A percentile compares a stretch with the other conserved stretches of the same genome.
phyloP scores from a whole-genome alignment of 2,888 invertebrate species.

The Epicampocera succincta region DNA sequence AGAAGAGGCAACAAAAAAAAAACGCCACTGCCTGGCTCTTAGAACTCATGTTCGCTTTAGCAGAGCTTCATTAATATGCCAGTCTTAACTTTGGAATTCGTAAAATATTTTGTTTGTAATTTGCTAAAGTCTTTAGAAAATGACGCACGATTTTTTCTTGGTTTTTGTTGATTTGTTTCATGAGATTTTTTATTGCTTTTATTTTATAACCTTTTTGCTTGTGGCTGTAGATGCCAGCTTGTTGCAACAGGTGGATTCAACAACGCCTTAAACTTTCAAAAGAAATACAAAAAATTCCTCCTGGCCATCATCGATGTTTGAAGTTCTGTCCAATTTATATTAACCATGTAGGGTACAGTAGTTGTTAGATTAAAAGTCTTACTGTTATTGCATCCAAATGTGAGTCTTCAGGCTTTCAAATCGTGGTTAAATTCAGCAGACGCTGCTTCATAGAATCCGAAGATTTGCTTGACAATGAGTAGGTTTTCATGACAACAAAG shows the following conservation, averaged over 20 bases:
- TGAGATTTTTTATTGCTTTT: slow-evolving; percentile 28
- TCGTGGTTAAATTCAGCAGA: no score
- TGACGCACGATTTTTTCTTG: slow-evolving; percentile 65
- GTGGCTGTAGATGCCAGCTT: slow-evolving; percentile 75
- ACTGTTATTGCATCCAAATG: no score
- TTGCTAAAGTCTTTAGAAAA: slow-evolving; percentile 73
- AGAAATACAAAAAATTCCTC: slow-evolving; percentile 44
- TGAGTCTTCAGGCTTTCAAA: background rate
- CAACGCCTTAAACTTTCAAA: slow-evolving; percentile 51
- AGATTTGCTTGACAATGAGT: no score
- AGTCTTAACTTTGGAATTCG: slow-evolving; percentile 79
- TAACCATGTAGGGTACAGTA: slow-evolving; percentile 1
- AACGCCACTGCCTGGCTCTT: background rate
- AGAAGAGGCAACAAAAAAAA: no score
- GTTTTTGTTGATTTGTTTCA: slow-evolving; percentile 20
- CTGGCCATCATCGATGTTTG: slow-evolving; percentile 23
- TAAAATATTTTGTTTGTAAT: slow-evolving; percentile 79
- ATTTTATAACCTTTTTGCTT: slow-evolving; percentile 53
- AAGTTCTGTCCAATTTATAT: slow-evolving; percentile 59
- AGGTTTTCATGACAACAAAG: no score
- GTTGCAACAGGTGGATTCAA: slow-evolving; percentile 78
- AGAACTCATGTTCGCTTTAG: slow-evolving; percentile 10
- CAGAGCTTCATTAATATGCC: slow-evolving; percentile 79
- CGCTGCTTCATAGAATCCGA: no score
- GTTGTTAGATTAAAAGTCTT: background rate